Evolutionary conservation across 2,797 vertebrate species (phyloP).

Genomic region (Chelonia mydas): DNA sequence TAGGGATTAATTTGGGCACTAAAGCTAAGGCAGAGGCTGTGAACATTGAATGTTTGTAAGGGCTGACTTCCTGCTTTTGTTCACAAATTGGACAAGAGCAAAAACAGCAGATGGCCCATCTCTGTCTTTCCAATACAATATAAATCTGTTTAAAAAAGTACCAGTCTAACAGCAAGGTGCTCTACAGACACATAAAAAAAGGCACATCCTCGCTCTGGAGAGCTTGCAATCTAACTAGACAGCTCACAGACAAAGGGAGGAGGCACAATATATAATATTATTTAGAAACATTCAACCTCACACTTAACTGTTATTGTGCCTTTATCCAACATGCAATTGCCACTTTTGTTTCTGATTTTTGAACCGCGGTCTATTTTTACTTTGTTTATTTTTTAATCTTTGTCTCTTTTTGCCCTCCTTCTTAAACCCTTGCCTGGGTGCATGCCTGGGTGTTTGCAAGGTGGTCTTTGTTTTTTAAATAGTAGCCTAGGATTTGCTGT

Average conservation of each 20-base stretch:
- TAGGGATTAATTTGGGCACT: background rate
- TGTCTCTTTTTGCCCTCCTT: background rate
- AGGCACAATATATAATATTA: background rate
- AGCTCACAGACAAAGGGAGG: background rate
- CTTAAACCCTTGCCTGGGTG: background rate
- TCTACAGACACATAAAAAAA: background rate
- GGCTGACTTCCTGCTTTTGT: slow-evolving; percentile 21
- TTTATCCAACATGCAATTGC: background rate
- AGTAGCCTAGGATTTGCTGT: background rate
- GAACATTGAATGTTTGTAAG: slow-evolving; percentile 2
- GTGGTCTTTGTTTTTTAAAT: background rate
- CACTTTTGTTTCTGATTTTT: background rate
- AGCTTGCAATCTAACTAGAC: background rate
- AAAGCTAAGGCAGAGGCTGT: slow-evolving; percentile 2
- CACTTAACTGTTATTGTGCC: background rate
- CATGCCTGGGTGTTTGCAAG: background rate
- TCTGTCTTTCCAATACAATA: background rate
- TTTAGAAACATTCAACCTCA: background rate
- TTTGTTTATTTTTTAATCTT: background rate
- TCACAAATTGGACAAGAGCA: slow-evolving; percentile 13
- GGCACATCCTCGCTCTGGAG: background rate
- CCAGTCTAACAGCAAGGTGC: background rate
- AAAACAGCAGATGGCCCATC: background rate
- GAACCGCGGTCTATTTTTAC: background rate
- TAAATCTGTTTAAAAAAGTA: background rate